Percentiles rank a stretch among this genome's conserved stretches.
Evolutionary conservation across 2,888 invertebrate species (phyloP).

Genomic region (Elegia similella): DNA sequence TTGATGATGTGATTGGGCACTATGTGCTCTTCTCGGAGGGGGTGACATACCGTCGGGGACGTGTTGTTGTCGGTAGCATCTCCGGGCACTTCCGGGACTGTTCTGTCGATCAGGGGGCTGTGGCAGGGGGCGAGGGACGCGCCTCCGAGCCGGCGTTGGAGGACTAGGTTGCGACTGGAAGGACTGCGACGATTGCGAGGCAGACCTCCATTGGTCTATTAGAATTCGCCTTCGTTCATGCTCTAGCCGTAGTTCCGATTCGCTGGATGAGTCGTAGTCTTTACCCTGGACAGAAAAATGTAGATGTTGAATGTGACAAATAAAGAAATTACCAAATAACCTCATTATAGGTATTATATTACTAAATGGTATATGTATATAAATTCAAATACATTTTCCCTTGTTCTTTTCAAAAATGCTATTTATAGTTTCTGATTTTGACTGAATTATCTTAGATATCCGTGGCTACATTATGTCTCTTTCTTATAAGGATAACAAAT

Average conservation of each 20-base stretch:
- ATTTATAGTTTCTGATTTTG: too few species aligned
- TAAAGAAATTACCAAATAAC: too few species aligned
- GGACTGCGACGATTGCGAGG: constrained; percentile 81
- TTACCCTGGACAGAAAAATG: constrained; percentile 82
- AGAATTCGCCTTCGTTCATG: constrained; percentile 85
- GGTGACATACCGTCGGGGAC: constrained; percentile 69
- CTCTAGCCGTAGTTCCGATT: constrained; percentile 87
- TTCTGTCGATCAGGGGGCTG: constrained; percentile 63
- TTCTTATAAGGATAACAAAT: too few species aligned
- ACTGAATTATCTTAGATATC: too few species aligned
- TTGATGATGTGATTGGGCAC: constrained; percentile 62
- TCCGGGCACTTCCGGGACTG: constrained; percentile 57
- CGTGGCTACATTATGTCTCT: too few species aligned
- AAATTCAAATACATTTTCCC: too few species aligned
- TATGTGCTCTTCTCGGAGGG: constrained; percentile 61
- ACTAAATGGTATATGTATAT: too few species aligned
- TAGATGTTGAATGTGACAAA: too few species aligned
- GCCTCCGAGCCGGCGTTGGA: constrained; percentile 62
- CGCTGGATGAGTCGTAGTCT: constrained; percentile 90
- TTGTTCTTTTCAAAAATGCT: too few species aligned
- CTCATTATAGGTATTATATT: too few species aligned
- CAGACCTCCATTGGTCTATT: constrained; percentile 89
- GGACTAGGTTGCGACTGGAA: constrained; percentile 61
- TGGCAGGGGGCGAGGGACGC: constrained; percentile 54
- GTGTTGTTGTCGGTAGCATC: constrained; percentile 62